These are phyloP conservation scores for Mormyrus hasselquistii DNA, from an alignment of 2,797 vertebrate species.

Conservation along the genomic window DNA sequence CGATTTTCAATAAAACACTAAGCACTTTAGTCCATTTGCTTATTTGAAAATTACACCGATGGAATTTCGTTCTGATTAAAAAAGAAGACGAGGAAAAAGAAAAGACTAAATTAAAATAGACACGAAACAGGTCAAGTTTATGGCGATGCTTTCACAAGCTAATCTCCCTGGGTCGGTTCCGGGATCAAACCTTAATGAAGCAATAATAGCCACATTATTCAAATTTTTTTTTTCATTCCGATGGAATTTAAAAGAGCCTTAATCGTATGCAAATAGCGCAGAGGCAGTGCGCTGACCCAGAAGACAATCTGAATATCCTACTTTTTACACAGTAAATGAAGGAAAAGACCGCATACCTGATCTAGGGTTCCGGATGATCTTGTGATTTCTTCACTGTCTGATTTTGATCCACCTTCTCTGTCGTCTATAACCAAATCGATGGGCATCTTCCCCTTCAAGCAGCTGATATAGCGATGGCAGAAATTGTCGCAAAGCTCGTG, in stretches of 20 bases:
- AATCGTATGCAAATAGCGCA: slow-evolving; percentile 98
- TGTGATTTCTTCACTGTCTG: slow-evolving; percentile 97
- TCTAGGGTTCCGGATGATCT: slow-evolving; percentile 93
- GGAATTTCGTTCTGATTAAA: slow-evolving; percentile 52
- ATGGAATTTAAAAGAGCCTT: slow-evolving; percentile 88
- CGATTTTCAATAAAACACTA: slow-evolving; percentile 47
- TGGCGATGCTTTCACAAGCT: slow-evolving; percentile 85
- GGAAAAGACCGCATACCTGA: slow-evolving; percentile 73
- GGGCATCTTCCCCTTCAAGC: slow-evolving; percentile 99
- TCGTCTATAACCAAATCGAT: slow-evolving; percentile 99
- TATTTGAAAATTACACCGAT: slow-evolving; percentile 46
- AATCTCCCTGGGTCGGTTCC: slow-evolving; percentile 87
- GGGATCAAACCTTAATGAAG: slow-evolving; percentile 92
- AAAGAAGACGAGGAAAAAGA: slow-evolving; percentile 62
- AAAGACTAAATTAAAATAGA: slow-evolving; percentile 91
- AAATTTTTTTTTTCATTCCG: slow-evolving; percentile 84
- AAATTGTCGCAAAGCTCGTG: slow-evolving; percentile 99
- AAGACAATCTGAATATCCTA: slow-evolving; percentile 72
- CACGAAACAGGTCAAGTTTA: slow-evolving; percentile 93
- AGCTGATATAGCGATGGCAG: slow-evolving; percentile 99
- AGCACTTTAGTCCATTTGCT: slow-evolving; percentile 40
- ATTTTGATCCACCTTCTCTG: slow-evolving; percentile 96
- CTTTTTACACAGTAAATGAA: slow-evolving; percentile 42
- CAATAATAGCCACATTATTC: slow-evolving; percentile 98
- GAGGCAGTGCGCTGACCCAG: slow-evolving; percentile 77